Percentiles rank a stretch among this genome's conserved stretches.
These are phyloP conservation scores for human (Homo sapiens) DNA, from an alignment of 2,113 vertebrate species.

Conservation along the genomic window GRCh38 chrX:30320501-30321000, in stretches of 20 bases:
- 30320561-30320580: not conserved
- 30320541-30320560: not conserved
- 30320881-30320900: not conserved
- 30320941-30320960: not conserved
- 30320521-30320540: not conserved
- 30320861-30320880: not conserved
- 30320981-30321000: not conserved
- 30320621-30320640: not conserved
- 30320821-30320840: not conserved
- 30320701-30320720: not conserved
- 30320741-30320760: not conserved
- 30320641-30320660: not conserved
- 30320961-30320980: not conserved
- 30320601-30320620: not conserved
- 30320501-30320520: not conserved
- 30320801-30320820: not conserved
- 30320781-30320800: not conserved
- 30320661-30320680: slow-evolving; percentile 5
- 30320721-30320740: not conserved
- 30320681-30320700: not conserved
- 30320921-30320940: not conserved
- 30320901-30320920: not conserved
- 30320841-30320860: not conserved
- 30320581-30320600: not conserved
- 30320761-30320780: not conserved